Base-by-base conservation (phyloP, 2,797 vertebrate species). In the Trichosurus vulpecula region DNA sequence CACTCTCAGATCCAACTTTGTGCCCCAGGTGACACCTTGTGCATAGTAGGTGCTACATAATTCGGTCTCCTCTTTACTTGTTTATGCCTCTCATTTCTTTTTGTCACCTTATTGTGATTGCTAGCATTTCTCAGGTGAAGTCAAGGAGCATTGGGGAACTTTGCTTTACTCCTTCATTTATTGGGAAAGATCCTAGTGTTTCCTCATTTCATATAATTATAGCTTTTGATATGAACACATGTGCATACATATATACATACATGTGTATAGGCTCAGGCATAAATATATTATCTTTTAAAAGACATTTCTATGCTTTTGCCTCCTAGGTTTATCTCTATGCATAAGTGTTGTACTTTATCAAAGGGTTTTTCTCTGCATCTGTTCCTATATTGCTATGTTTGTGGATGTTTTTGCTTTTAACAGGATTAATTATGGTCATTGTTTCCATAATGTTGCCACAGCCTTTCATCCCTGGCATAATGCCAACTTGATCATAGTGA, bases 161-260 rank as follows among this genome's bases (percentile, higher is more conserved):
- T 91, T 92, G 95, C 94, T 97, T 47, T 89, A 95, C 35, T 92
- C 90, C 95, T 56, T 74, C 90, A 81, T 94, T 97, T 96, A 95
- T 94, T 94, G 90, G 41, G 91, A 58, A 97, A 95, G 35, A n/a
- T 74, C 35, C 35, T 19, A 41, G 35, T 41, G 6, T 19, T 74
- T n/a, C 35, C 0, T 29, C 14, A 41, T 74, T 74, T 74, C 35
- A n/a, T n/a, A 14, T 61, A 61, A 61, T 61, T 61, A 74, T 8
- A 41, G 35, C 14, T 74, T 41, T 41, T 74, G 61, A 74, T 3
- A 81, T 13, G 2, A 27, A 51, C 4, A 4, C 1, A 12, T 81
- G 6, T 41, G 41, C 4, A 51, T 51, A 4, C 4, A 11, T 47
- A 27, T 47, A 0, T 51, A 10, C 35, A 8, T n/a, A 74, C 13